phyloP scores from a whole-genome alignment of 2,888 invertebrate species.

The Acrocera orbiculus region DNA sequence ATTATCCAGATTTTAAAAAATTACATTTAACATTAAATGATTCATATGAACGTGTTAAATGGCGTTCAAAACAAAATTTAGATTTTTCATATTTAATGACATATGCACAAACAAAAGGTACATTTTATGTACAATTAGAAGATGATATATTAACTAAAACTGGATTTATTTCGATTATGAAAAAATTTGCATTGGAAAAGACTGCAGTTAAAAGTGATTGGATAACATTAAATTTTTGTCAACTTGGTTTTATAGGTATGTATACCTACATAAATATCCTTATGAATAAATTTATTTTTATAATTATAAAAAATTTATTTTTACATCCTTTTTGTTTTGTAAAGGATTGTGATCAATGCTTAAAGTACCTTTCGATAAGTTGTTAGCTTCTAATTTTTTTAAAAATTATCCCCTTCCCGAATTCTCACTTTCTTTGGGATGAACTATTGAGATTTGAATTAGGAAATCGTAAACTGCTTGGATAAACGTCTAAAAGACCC shows the following conservation, averaged over 20 bases:
- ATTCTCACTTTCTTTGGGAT: no score
- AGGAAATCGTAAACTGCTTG: no score
- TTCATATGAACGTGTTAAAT: constrained; percentile 62
- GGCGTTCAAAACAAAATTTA: constrained; percentile 90
- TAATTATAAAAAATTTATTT: no score
- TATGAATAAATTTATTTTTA: no score
- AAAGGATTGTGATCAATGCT: no score
- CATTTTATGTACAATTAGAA: constrained; percentile 83
- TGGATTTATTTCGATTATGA: constrained; percentile 69
- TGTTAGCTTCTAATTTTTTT: no score
- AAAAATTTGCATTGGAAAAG: constrained; percentile 62
- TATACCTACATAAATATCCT: no score
- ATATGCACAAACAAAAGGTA: constrained; percentile 71
- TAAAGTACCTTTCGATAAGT: no score
- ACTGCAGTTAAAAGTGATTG: constrained; percentile 54
- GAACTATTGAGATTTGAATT: no score
- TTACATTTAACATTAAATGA: constrained; percentile 70
- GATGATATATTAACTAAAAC: constrained; percentile 84
- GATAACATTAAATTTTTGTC: constrained; percentile 87
- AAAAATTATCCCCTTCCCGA: no score
- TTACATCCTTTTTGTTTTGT: no score
- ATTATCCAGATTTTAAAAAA: constrained; percentile 72
- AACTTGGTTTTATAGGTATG: constrained; percentile 85
- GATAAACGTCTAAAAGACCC: no score
- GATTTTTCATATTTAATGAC: constrained; percentile 91